Conservation (phyloP, 2,113 vertebrate species). For the Atherinomorus stipes region DNA sequence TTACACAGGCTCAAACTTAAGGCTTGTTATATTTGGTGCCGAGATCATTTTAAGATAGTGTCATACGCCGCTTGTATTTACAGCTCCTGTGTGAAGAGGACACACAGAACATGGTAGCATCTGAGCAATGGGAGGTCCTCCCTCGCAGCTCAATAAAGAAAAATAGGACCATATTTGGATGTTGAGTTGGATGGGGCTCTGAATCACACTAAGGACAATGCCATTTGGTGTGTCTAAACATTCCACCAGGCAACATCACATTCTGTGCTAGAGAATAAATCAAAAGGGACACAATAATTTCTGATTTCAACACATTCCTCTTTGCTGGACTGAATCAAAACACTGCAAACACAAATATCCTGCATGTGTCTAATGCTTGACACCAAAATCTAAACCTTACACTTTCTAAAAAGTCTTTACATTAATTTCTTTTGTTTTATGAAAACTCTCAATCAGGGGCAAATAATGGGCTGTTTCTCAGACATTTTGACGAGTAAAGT, state of each 20-base stretch:
- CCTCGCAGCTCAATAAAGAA: slow-evolving; percentile 67
- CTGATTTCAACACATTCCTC: slow-evolving; percentile 16
- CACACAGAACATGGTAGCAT: slow-evolving; percentile 69
- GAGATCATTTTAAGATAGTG: slow-evolving; percentile 68
- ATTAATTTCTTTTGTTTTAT: background rate
- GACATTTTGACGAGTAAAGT: background rate
- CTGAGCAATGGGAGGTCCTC: slow-evolving; percentile 69
- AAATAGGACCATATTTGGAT: slow-evolving; percentile 80
- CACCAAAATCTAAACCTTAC: background rate
- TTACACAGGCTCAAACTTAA: slow-evolving; percentile 29
- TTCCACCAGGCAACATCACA: slow-evolving; percentile 58
- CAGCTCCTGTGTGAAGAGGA: slow-evolving; percentile 71
- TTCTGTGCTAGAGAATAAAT: slow-evolving; percentile 49
- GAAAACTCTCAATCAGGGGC: background rate
- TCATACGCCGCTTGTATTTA: slow-evolving; percentile 67
- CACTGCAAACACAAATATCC: background rate
- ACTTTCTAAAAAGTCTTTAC: slow-evolving; percentile 11
- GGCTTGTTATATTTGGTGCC: slow-evolving; percentile 50
- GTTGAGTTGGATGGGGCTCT: slow-evolving; percentile 60
- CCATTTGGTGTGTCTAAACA: slow-evolving; percentile 70
- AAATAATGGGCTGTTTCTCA: too few species aligned
- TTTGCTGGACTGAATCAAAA: background rate
- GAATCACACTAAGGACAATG: slow-evolving; percentile 70
- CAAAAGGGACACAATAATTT: slow-evolving; percentile 35
- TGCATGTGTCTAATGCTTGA: background rate